A percentile compares a stretch with the other conserved stretches of the same genome.
Conservation (phyloP, 2,113 vertebrate genomes). For the Corythornis vintsioides region DNA sequence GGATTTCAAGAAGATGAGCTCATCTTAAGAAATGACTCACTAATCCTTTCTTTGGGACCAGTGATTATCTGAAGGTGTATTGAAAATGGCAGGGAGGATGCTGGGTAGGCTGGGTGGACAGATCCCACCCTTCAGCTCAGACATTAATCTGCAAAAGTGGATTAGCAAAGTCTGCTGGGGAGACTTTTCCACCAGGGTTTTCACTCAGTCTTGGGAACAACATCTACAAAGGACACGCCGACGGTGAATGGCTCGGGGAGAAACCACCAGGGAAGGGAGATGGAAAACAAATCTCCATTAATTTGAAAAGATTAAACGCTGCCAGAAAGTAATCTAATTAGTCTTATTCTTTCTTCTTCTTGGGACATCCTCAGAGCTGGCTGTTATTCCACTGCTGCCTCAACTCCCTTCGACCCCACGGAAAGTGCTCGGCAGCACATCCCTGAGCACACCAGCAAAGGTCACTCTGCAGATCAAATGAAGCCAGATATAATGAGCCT, state of each 20-base stretch:
- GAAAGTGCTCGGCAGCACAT: neutral
- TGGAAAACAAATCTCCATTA: neutral
- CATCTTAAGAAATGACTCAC: slow-evolving; percentile 8
- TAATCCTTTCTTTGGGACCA: slow-evolving; percentile 42
- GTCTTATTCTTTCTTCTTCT: neutral
- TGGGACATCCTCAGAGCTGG: neutral
- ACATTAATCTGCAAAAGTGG: slow-evolving; percentile 9
- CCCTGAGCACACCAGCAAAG: neutral
- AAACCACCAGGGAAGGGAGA: neutral
- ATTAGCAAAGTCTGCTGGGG: neutral
- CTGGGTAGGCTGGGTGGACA: neutral
- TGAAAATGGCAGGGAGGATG: neutral
- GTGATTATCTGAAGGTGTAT: neutral
- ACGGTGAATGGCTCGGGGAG: neutral
- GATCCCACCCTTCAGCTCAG: neutral
- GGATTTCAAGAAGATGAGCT: slow-evolving; percentile 37
- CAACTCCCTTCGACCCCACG: neutral
- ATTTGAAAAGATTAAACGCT: slow-evolving; percentile 15
- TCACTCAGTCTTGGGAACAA: neutral
- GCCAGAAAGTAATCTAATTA: slow-evolving; percentile 26
- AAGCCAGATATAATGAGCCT: neutral
- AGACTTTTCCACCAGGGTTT: neutral
- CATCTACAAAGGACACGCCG: neutral
- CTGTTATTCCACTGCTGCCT: neutral
- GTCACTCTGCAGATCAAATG: neutral